Percentiles rank a stretch among this genome's conserved stretches.
These are phyloP conservation scores for Cryptoprocta ferox DNA, from an alignment of 2,797 vertebrate genomes.

Conservation along the genomic window DNA sequence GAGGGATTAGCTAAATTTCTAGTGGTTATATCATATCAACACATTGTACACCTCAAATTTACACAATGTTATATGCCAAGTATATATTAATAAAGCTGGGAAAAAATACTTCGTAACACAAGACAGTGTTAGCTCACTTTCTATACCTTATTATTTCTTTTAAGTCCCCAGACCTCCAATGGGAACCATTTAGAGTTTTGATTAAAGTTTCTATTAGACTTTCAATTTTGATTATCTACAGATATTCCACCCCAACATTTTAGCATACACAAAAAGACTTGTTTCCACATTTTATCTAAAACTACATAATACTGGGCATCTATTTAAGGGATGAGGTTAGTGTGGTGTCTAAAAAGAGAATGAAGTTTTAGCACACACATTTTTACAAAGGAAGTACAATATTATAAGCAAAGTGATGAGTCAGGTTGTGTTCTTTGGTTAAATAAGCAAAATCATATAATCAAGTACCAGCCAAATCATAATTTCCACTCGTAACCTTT, in stretches of 20 bases:
- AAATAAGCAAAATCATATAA: constrained; percentile 1
- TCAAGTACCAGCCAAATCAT: not conserved
- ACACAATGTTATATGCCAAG: not conserved
- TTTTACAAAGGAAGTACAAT: constrained; percentile 17
- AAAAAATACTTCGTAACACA: not conserved
- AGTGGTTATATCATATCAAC: not conserved
- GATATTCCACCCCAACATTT: not conserved
- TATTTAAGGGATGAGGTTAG: not conserved
- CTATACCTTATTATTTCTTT: not conserved
- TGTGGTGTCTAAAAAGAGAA: constrained; percentile 27
- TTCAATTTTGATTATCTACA: not conserved
- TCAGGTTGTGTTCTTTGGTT: not conserved
- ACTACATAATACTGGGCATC: not conserved
- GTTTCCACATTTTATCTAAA: constrained; percentile 45
- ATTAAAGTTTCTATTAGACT: not conserved
- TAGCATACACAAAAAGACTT: not conserved
- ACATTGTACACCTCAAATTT: not conserved
- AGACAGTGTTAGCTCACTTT: constrained; percentile 28
- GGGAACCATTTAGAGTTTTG: constrained; percentile 2
- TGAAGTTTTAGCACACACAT: not conserved
- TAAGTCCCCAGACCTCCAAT: not conserved
- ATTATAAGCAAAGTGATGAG: not conserved
- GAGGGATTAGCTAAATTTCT: not conserved
- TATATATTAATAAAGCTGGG: not conserved
- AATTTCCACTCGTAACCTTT: not conserved